Conservation (phyloP, 1,140 invertebrate genomes). For the Drosophila cardini region DNA sequence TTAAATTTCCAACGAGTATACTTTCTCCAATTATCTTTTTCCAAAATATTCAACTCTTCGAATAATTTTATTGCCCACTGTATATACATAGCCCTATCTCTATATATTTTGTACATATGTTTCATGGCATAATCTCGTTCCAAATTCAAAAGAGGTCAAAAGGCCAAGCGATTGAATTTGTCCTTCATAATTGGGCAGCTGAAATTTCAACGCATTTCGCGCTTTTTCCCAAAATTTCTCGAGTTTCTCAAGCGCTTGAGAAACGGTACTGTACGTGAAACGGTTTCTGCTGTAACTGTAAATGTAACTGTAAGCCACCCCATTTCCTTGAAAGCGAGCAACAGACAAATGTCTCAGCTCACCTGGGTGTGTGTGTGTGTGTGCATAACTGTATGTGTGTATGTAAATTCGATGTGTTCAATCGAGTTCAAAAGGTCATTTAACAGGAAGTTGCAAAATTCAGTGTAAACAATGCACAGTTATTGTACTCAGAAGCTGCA, state of each 20-base stretch:
- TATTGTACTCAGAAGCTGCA: constrained; percentile 40
- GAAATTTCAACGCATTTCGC: background rate
- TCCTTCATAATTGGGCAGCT: background rate
- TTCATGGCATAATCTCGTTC: background rate
- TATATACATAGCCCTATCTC: too few relatives aligned
- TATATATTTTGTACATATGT: background rate
- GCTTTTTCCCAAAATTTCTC: background rate
- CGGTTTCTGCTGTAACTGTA: constrained; percentile 7
- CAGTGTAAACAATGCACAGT: constrained; percentile 46
- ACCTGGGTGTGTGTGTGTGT: background rate
- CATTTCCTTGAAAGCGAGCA: background rate
- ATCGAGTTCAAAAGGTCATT: constrained; percentile 35
- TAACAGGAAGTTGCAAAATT: constrained; percentile 16
- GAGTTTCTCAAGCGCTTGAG: constrained; percentile 7
- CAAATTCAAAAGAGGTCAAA: constrained; percentile 10
- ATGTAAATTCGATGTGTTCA: constrained; percentile 8
- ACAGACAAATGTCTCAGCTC: constrained; percentile 13
- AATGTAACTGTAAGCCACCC: constrained; percentile 41
- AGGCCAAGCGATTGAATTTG: constrained; percentile 6
- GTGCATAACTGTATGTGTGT: background rate
- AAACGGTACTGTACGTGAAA: constrained; percentile 32
- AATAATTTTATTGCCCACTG: too few relatives aligned
- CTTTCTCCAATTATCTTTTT: too few relatives aligned
- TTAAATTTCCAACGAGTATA: too few relatives aligned
- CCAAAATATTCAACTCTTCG: too few relatives aligned